A percentile compares a stretch with the other conserved stretches of the same genome.
Conservation (phyloP, 2,113 vertebrate species). For the Pogona vitticeps region DNA sequence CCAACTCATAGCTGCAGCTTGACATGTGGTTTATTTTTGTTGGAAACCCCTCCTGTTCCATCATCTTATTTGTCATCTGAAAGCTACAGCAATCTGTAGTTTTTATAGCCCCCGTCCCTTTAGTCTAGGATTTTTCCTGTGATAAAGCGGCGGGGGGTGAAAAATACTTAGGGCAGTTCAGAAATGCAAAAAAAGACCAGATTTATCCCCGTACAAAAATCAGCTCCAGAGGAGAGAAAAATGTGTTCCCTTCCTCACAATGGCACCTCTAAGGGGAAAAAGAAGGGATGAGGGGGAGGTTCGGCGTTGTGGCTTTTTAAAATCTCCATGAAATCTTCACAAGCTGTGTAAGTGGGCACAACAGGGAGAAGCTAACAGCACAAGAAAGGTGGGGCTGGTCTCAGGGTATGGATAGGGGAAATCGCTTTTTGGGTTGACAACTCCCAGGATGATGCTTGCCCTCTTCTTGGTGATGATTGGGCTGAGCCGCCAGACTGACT, state of each 20-base stretch:
- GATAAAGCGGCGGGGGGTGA: slow-evolving; percentile 14
- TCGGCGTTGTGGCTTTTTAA: neutral
- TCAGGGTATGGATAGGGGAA: too few species aligned
- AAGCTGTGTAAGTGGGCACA: neutral
- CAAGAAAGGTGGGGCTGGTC: neutral
- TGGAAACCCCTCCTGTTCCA: slow-evolving; percentile 64
- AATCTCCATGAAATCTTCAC: neutral
- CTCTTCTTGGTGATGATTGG: neutral
- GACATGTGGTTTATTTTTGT: slow-evolving; percentile 70
- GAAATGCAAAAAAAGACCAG: slow-evolving; percentile 38
- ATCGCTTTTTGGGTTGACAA: too few species aligned
- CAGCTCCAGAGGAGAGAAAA: neutral
- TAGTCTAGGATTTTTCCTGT: slow-evolving; percentile 47
- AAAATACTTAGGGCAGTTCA: slow-evolving; percentile 33
- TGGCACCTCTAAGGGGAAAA: too few species aligned
- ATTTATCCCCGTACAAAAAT: slow-evolving; percentile 36
- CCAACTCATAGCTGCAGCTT: slow-evolving; percentile 52
- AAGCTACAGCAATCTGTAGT: slow-evolving; percentile 40
- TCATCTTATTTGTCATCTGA: slow-evolving; percentile 54
- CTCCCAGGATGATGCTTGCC: neutral
- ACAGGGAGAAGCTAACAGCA: neutral
- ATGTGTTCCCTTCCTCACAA: neutral
- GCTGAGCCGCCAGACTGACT: neutral
- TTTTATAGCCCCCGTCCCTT: slow-evolving; percentile 45
- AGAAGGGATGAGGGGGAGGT: neutral